Evolutionary conservation across 2,888 invertebrate genomes (phyloP), one percentile per base, ranked within the genome.

Genomic region (Candidula unifasciata): DNA sequence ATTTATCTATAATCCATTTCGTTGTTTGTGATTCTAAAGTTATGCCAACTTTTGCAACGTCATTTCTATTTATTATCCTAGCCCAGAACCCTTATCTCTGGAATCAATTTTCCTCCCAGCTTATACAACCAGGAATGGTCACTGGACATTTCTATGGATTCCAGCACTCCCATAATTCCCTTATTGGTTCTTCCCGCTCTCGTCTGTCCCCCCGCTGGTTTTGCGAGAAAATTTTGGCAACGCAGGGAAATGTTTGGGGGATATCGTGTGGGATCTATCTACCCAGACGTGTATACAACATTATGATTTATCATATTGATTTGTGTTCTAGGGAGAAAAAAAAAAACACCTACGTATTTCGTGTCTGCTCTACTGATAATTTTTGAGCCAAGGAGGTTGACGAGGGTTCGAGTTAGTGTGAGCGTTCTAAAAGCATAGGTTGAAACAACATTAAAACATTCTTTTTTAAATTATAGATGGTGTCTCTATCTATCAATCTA

Each of bases 221-320:
- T 69, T 69, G 21, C 24, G 69, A 69, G 69, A 69, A 35, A 1
- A 37, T 69, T 69, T 27, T 6, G 24, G 35, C 5, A 52, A 44
- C n/a, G 44, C 13, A n/a, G n/a, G n/a, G 27, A 8, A 73, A 73
- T 24, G n/a, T 73, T 73, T 71, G 37, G 8, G n/a, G 27, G 73
- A 24, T 8, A 73, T 16, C 30, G 24, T n/a, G 6, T 37, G 10
- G 52, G 73, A 27, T n/a, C 44, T n/a, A n/a, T 52, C 33, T 52
- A 52, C 27, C 37, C 73, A 73, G 52, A 73, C 37, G 73, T 73
- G 73, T 33, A 73, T 73, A 73, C 73, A 73, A 52, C 73, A 73
- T 52, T 52, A 73, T 73, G 73, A 73, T 73, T 73, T 73, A 52
- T 71, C 37, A 71, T 73, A 73, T 73, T 73, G 73, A 73, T 73